Evolutionary conservation across 2,113 vertebrate species (phyloP).

Genomic region (Agapornis roseicollis): DNA sequence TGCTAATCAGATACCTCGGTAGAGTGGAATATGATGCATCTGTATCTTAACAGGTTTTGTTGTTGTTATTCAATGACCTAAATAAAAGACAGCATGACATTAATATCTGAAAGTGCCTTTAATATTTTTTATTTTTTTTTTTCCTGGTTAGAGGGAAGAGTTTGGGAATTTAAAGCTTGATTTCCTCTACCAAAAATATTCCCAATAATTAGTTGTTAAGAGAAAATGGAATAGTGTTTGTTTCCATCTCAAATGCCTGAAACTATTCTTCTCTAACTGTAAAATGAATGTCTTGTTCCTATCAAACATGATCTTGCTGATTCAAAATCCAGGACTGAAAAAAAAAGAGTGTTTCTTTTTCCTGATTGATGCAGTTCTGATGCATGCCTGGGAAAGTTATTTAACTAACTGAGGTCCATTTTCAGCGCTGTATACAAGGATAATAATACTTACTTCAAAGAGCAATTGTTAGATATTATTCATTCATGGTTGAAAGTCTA

Average conservation of each 20-base stretch:
- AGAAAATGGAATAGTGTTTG: not conserved
- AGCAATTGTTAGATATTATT: constrained; percentile 4
- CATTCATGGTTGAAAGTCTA: constrained; percentile 22
- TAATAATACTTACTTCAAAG: constrained; percentile 31
- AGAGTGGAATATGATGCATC: not conserved
- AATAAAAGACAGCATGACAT: not conserved
- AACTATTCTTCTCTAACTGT: not conserved
- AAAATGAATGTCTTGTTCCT: not conserved
- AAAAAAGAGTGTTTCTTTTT: not conserved
- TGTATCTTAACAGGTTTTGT: not conserved
- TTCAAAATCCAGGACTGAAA: not conserved
- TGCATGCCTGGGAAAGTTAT: not conserved
- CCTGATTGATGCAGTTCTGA: not conserved
- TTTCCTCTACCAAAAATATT: not conserved
- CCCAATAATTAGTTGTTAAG: not conserved
- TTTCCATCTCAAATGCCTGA: not conserved
- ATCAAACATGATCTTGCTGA: not conserved
- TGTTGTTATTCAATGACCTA: not conserved
- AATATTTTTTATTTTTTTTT: not conserved
- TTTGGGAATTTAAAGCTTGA: not conserved
- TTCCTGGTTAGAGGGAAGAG: not conserved
- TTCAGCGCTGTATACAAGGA: not conserved
- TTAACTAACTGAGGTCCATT: not conserved
- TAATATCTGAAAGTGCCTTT: not conserved
- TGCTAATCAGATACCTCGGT: not conserved